Evolutionary conservation across 2,888 invertebrate genomes (phyloP), one percentile per base, ranked within the genome.

Genomic region (Epirrita christyi): DNA sequence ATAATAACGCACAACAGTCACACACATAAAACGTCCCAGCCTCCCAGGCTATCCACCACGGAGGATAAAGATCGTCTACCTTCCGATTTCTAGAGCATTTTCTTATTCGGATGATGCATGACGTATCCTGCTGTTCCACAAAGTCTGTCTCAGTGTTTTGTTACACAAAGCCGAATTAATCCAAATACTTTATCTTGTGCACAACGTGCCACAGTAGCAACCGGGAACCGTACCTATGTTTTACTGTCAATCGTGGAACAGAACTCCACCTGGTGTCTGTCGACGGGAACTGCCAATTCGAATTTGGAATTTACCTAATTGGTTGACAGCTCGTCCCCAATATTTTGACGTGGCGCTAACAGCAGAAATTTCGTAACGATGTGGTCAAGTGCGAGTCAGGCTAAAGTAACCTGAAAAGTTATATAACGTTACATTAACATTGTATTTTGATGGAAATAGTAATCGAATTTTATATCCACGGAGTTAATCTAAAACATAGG

Each of bases 201-300:
- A 7, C 32, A 9, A 5, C 8, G 7, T 53, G 36, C 54, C 44
- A 47, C 34, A 37, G 21, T 6, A 40, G 13, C 28, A 32, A 42
- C 46, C 38, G 13, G 34, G n/a, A 48, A 46, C 40, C 49, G 27
- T 41, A 29, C 8, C 15, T 41, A 46, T 45, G 42, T 50, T 29
- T 70, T 68, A 43, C 44, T 49, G 63, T 50, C 62, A 59, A 50
- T 49, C 51, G 50, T 47, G 50, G 47, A 50, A 43, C 71, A 75
- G 71, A 74, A 68, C 72, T 76, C 79, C 88, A 86, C 81, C 86
- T 87, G 89, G 84, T 76, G 64, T 80, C 82, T 86, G 86, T 88
- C 87, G 86, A 83, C 83, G 71, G 75, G 72, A 76, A 80, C 80
- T 86, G 87, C 84, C 88, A 86, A 86, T 88, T 88, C 80, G 76